A percentile compares a stretch with the other conserved stretches of the same genome.
Conservation (phyloP, 2,888 invertebrate species). For the Ceratothoa steindachneri region DNA sequence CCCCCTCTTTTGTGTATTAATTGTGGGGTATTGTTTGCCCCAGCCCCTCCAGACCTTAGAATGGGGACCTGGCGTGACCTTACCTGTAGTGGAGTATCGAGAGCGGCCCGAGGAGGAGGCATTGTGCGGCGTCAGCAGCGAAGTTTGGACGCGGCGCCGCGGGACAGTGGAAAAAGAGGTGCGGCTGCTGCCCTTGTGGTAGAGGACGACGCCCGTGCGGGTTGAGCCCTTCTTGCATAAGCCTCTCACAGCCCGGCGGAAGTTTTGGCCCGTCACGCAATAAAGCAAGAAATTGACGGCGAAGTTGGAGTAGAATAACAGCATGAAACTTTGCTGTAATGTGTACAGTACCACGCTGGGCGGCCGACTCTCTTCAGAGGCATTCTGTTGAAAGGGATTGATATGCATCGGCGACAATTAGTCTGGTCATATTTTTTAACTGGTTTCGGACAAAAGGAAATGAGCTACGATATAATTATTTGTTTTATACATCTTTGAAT, state of each 20-base stretch:
- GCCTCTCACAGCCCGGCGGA: constrained; percentile 61
- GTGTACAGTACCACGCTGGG: constrained; percentile 52
- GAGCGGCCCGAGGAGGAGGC: no score
- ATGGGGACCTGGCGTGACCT: background rate
- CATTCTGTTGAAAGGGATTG: background rate
- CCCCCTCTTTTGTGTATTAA: background rate
- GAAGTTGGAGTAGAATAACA: constrained; percentile 75
- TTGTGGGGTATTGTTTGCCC: background rate
- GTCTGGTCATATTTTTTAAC: no score
- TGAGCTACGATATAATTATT: no score
- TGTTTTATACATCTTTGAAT: no score
- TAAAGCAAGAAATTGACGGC: constrained; percentile 78
- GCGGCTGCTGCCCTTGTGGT: no score
- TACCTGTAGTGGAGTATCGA: background rate
- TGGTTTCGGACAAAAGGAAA: no score
- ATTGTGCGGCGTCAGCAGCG: no score
- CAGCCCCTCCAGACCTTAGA: background rate
- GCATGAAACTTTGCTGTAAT: constrained; percentile 64
- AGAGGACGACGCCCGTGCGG: no score
- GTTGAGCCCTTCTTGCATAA: constrained; percentile 50
- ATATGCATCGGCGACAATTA: no score
- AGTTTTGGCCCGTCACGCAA: constrained; percentile 76
- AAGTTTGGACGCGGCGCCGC: no score
- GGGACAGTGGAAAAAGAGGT: no score
- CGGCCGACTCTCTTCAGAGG: background rate